Conservation (phyloP, 2,797 vertebrate genomes). For the Gastrophryne carolinensis region DNA sequence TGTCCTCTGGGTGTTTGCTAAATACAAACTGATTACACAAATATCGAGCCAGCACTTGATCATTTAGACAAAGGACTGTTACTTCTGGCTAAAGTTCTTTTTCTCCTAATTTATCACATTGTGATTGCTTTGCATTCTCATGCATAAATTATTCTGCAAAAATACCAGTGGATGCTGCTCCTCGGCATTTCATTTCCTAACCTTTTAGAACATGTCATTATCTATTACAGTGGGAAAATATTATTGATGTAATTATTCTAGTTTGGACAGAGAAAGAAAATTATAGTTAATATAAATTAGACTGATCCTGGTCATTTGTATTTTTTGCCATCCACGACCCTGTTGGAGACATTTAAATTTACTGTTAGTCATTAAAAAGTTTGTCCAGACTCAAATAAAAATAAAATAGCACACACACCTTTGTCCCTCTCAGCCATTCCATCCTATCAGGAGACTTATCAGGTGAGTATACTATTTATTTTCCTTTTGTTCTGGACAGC, state of each 20-base stretch:
- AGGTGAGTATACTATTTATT: no score
- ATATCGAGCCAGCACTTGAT: background rate
- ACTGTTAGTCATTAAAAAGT: no score
- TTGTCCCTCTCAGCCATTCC: no score
- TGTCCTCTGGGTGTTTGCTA: background rate
- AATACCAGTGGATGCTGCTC: background rate
- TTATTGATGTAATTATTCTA: background rate
- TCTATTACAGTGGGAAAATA: background rate
- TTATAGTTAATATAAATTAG: no score
- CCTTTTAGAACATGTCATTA: background rate
- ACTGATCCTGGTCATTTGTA: no score
- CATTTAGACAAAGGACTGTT: slow-evolving; percentile 8
- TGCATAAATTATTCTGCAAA: background rate
- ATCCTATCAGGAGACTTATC: no score
- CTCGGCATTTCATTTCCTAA: background rate
- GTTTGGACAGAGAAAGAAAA: background rate
- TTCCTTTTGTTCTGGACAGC: no score
- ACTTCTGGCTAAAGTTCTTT: background rate
- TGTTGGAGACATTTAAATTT: no score
- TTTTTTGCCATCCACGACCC: no score
- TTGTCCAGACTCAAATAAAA: no score
- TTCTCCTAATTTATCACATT: background rate
- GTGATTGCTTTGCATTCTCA: slow-evolving; percentile 10
- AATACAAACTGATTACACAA: slow-evolving; percentile 9
- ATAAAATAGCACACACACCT: no score